Evolutionary conservation across 2,888 invertebrate species (phyloP).

Genomic region (Tenthredo scrophulariae): DNA sequence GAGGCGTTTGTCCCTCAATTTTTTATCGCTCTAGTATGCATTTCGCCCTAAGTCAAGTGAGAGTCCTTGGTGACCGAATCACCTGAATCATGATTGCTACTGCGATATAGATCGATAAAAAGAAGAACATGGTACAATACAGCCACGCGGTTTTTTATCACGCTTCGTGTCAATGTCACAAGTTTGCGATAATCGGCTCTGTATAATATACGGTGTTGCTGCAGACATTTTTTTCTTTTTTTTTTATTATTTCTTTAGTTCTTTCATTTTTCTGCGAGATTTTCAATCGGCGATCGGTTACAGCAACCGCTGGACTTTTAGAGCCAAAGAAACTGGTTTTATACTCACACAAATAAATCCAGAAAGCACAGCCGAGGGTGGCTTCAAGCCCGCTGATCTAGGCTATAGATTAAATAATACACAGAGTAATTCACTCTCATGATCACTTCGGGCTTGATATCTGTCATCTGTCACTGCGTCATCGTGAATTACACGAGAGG

Average conservation of each 20-base stretch:
- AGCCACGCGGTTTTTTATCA: background rate
- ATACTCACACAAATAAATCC: background rate
- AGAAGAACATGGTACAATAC: background rate
- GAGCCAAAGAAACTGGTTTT: background rate
- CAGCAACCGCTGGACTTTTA: background rate
- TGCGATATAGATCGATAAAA: conserved; percentile 5
- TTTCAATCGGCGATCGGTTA: background rate
- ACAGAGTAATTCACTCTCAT: background rate
- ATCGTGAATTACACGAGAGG: background rate
- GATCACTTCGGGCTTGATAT: background rate
- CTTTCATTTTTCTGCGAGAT: background rate
- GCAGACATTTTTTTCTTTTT: background rate
- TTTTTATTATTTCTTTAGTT: background rate
- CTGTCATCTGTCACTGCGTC: background rate
- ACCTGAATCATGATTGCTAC: conserved; percentile 2
- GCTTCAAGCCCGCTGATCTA: background rate
- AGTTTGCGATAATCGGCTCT: background rate
- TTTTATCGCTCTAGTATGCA: background rate
- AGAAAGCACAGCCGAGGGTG: background rate
- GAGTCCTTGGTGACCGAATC: background rate
- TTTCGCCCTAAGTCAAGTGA: background rate
- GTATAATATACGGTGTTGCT: background rate
- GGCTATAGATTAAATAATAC: background rate
- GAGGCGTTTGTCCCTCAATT: background rate
- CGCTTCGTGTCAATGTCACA: background rate